Evolutionary conservation across 2,888 invertebrate genomes (phyloP).

Genomic region (Crematogaster levior): DNA sequence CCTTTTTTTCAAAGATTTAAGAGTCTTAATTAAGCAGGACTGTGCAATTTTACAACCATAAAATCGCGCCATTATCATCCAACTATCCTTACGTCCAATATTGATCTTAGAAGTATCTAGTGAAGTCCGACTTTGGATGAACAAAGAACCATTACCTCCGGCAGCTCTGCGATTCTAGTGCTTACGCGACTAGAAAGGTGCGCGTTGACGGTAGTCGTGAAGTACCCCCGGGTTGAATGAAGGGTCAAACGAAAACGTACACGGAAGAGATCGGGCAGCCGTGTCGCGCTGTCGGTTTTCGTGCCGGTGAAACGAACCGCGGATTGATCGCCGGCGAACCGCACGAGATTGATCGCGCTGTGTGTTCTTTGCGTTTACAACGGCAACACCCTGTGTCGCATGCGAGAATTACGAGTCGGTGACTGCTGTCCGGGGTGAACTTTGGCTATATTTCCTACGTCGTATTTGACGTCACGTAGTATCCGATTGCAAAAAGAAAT

Average conservation of each 20-base stretch:
- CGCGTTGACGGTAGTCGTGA: slow-evolving; percentile 42
- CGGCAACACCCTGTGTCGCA: slow-evolving; percentile 42
- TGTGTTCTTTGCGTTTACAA: slow-evolving; percentile 54
- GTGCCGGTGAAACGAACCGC: slow-evolving; percentile 38
- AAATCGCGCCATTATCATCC: background rate
- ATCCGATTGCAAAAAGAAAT: slow-evolving; percentile 18
- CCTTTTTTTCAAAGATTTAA: background rate
- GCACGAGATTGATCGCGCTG: slow-evolving; percentile 51
- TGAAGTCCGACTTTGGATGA: background rate
- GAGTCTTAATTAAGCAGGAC: background rate
- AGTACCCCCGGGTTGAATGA: slow-evolving; percentile 26
- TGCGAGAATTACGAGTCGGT: slow-evolving; percentile 25
- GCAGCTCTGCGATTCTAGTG: background rate
- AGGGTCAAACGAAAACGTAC: slow-evolving; percentile 45
- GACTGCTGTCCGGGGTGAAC: slow-evolving; percentile 27
- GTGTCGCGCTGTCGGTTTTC: slow-evolving; percentile 47
- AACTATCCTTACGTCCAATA: too few relatives aligned
- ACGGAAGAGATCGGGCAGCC: slow-evolving; percentile 37
- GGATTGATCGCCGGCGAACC: slow-evolving; percentile 54
- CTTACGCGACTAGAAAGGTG: too few relatives aligned
- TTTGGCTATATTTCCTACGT: slow-evolving; percentile 32
- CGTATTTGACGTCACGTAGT: background rate
- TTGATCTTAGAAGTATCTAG: background rate
- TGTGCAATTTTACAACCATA: background rate
- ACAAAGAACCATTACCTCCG: background rate